Conservation (phyloP, 2,888 invertebrate species). For the Pardosa pseudoannulata region DNA sequence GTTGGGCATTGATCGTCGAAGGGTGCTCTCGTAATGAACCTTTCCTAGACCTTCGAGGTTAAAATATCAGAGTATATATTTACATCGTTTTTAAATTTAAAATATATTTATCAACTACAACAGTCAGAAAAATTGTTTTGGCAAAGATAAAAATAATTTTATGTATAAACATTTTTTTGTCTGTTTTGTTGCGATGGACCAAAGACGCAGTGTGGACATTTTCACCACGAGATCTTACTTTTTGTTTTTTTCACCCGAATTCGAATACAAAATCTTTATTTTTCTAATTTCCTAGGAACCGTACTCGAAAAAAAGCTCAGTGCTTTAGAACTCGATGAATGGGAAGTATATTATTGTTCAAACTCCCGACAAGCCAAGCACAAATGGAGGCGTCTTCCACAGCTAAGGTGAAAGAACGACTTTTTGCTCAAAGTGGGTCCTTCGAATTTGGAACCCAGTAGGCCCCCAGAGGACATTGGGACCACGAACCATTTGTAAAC, state of each 20-base stretch:
- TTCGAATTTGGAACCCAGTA: neutral
- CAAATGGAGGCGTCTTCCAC: too few relatives aligned
- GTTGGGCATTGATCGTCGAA: too few relatives aligned
- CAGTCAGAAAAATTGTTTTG: neutral
- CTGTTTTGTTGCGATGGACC: neutral
- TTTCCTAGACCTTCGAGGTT: too few relatives aligned
- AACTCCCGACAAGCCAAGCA: neutral
- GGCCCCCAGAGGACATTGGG: neutral
- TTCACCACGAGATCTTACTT: neutral
- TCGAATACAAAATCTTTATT: neutral
- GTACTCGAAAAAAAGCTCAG: neutral
- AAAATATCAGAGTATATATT: too few relatives aligned
- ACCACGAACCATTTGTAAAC: neutral
- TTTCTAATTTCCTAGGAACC: neutral
- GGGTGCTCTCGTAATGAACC: too few relatives aligned
- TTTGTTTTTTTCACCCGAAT: neutral
- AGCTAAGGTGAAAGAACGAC: too few relatives aligned
- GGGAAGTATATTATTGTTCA: neutral
- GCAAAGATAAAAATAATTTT: neutral
- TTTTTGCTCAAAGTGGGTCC: too few relatives aligned
- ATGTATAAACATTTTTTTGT: neutral
- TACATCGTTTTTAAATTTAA: neutral
- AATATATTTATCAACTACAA: conserved; percentile 1
- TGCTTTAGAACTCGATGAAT: neutral
- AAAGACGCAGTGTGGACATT: neutral